Base-by-base conservation (phyloP, 1,140 invertebrate genomes). In the Aphidius gifuensis region DNA sequence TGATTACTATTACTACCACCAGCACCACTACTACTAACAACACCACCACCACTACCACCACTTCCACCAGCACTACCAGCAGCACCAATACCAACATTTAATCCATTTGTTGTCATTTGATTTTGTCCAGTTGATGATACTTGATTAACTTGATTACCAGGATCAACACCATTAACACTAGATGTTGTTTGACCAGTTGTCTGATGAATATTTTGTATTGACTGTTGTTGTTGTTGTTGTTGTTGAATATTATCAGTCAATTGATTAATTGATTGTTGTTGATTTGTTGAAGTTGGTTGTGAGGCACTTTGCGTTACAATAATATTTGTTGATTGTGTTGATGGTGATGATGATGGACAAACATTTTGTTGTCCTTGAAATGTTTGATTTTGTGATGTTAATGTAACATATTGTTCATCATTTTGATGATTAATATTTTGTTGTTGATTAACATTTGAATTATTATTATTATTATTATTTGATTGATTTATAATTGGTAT, bases 401-500 rank as follows among this genome's bases (percentile, higher is more conserved):
- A 70, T 16, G 69, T 73, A 21, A 73, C 68, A 11, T 77, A 75
- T 6, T 64, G 42, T 40, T 77, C 75, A 42, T 77, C 74, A 16
- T 69, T 71, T 4, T 81, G 63, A 61, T 72, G 74, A 59, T 64
- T 66, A 66, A 75, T 74, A 67, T 56, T 76, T 57, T 81, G 82
- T 66, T 80, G 82, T 55, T 80, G 66, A 56, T 77, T 68, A 54
- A 84, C 80, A 65, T 82, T 82, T 32, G 23, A 32, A 32, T 32
- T 32, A 4, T 32, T 32, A 32, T 32, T 32, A 32, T 32, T 32
- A 73, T 82, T 85, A 69, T 79, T 84, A 60, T 77, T 79, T 54
- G 83, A 71, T 56, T 82, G 78, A 9, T 80, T 73, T 75, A 86
- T 84, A 73, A 86, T 80, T 61, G 85, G 82, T 63, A 86, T 83